phyloP scores from a whole-genome alignment of 2,797 vertebrate genomes.

The Manis crassicaudata region DNA sequence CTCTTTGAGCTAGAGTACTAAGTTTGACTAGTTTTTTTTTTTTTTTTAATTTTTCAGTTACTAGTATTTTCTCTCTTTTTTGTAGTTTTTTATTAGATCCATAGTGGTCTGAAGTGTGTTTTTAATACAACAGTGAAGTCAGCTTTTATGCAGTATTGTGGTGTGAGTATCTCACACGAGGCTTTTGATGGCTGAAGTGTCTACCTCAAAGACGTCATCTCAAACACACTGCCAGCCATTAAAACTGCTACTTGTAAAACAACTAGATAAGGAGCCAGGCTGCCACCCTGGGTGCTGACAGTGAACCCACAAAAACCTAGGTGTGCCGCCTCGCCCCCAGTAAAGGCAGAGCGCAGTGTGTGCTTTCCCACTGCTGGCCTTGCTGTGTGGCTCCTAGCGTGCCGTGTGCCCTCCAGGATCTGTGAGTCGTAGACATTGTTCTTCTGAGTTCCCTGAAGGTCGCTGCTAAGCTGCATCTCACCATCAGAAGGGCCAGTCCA shows the following conservation, averaged over 20 bases:
- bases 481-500: background rate
- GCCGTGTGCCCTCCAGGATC: background rate
- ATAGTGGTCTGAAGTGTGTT: background rate
- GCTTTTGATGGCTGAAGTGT: background rate
- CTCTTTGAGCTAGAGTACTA: background rate
- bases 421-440: background rate
- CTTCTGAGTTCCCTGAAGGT: background rate
- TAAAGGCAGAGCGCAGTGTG: no score
- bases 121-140: background rate
- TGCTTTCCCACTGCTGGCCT: background rate
- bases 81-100: background rate
- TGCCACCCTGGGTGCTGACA: no score
- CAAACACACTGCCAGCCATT: background rate
- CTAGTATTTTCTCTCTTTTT: background rate
- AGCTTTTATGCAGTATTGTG: background rate
- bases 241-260: background rate
- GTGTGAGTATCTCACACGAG: background rate
- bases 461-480: background rate
- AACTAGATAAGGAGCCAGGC: background rate
- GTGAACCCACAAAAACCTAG: background rate
- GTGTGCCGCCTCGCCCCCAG: background rate
- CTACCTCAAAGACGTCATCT: background rate
- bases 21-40: background rate
- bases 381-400: background rate
- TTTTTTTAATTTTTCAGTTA: background rate